phyloP scores from a whole-genome alignment of 1,140 invertebrate species.

The Drosophila pseudoananassae region DNA sequence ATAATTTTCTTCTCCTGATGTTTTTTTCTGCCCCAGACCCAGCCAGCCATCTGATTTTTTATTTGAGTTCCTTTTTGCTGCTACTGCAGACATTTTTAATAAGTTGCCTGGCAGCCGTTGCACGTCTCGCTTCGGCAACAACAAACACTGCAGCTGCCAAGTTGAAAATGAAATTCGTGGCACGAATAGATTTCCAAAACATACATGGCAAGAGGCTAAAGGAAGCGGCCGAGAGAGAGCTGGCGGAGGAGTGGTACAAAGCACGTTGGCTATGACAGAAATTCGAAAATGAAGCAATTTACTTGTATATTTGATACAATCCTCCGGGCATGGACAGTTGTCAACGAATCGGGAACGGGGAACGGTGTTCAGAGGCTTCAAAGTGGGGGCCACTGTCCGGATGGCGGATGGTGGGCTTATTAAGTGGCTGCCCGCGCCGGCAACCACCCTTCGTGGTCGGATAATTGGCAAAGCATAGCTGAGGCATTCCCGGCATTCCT shows the following conservation, averaged over 20 bases:
- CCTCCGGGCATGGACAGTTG: slow-evolving; percentile 55
- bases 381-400: slow-evolving; percentile 41
- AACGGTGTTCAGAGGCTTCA: not conserved
- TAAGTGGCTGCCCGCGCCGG: slow-evolving; percentile 38
- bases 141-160: slow-evolving; percentile 75
- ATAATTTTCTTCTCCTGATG: slow-evolving; percentile 60
- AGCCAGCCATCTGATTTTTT: slow-evolving; percentile 10
- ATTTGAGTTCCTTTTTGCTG: slow-evolving; percentile 47
- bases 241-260: slow-evolving; percentile 10
- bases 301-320: slow-evolving; percentile 74
- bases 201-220: slow-evolving; percentile 55
- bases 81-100: slow-evolving; percentile 78
- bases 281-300: slow-evolving; percentile 82
- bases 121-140: slow-evolving; percentile 66
- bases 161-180: slow-evolving; percentile 80
- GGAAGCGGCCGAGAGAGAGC: not conserved
- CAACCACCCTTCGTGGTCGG: slow-evolving; percentile 33
- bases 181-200: slow-evolving; percentile 78
- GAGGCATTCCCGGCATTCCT: slow-evolving; percentile 18
- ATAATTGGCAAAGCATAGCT: slow-evolving; percentile 49
- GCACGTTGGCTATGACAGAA: slow-evolving; percentile 74
- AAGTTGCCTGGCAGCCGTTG: slow-evolving; percentile 79
- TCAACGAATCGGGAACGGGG: slow-evolving; percentile 37
- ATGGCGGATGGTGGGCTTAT: slow-evolving; percentile 49
- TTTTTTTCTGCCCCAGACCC: not conserved